These are phyloP conservation scores for Channa argus DNA, from an alignment of 2,113 vertebrate species.

Conservation along the genomic window DNA sequence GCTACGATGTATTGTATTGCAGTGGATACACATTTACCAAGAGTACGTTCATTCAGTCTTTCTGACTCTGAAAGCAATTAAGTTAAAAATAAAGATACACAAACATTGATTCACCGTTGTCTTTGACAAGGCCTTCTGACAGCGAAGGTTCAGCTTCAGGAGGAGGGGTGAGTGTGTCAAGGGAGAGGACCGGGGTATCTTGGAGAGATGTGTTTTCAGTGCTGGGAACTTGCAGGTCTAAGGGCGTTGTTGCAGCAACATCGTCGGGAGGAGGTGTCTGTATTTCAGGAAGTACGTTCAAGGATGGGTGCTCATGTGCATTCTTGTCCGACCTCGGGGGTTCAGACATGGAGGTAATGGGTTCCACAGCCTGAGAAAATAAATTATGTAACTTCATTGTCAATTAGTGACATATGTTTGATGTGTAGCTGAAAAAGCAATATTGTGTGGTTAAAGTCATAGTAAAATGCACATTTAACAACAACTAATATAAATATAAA, in stretches of 20 bases:
- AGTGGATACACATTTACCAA: background rate
- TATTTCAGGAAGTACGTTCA: conserved; percentile 72
- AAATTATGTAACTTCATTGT: conserved; percentile 3
- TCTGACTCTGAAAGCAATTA: background rate
- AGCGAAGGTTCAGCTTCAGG: conserved; percentile 73
- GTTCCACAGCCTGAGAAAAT: conserved; percentile 49
- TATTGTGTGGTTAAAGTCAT: background rate
- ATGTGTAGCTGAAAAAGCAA: background rate
- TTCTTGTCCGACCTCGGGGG: conserved; percentile 33
- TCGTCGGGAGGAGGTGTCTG: conserved; percentile 83
- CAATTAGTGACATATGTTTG: background rate
- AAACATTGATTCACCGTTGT: conserved; percentile 57
- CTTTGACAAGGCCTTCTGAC: conserved; percentile 53
- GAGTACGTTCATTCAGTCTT: background rate
- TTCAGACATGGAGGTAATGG: conserved; percentile 35
- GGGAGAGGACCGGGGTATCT: conserved; percentile 70
- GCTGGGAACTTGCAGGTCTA: conserved; percentile 57
- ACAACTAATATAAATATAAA: background rate
- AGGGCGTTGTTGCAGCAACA: conserved; percentile 24
- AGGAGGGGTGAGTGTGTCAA: conserved; percentile 83
- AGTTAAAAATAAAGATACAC: background rate
- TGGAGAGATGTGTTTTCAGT: conserved; percentile 61
- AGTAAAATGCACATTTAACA: background rate
- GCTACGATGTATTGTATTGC: too few species aligned
- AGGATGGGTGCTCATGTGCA: conserved; percentile 19